Base-by-base conservation (phyloP, 2,113 vertebrate genomes). In the Dromaius novaehollandiae region DNA sequence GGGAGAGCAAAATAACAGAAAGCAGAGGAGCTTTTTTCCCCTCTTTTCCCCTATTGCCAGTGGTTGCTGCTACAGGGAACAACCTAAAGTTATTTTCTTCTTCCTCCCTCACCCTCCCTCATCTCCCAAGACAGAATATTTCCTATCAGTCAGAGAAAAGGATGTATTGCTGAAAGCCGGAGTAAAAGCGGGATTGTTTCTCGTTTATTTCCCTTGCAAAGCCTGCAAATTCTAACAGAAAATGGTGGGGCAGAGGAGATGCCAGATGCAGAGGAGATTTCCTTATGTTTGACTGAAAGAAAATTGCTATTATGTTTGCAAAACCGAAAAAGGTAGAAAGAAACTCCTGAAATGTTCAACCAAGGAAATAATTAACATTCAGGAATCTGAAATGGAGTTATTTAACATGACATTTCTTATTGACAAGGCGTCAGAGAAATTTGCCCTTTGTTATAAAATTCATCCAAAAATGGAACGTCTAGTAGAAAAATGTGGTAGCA, bases 281-380 rank as follows among this genome's bases (percentile, higher is more conserved):
- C 66, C 14, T 90, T 77, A 64, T 68, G 40, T 89, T 86, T 38
- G 7, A 58, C 28, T 71, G 65, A 93, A 95, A 91, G 42, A 58
- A 84, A 95, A 86, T 90, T 28, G 4, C 3, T 73, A 58, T 68
- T 60, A 24, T 36, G 30, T 56, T 93, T 77, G 18, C 28, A 58
- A 26, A 79, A 34, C 51, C 34, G 66, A 53, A 64, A 81, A 46
- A 63, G 38, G n/a, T 12, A 90, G 46, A 44, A 63, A 91, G 4
- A 88, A 86, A 36, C 5, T 11, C 1, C 3, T 60, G n/a, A 81
- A 81, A 73, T 74, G 9, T 34, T 88, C 20, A 82, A 2, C 10
- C 2, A 68, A 90, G 34, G 3, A 53, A 71, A 71, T 84, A 90
- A 50, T 86, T 91, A 76, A 70, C 4, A 44, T 85, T 88, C 13